Evolutionary conservation across 1,140 invertebrate genomes (phyloP).

Genomic region (Atta colombica): DNA sequence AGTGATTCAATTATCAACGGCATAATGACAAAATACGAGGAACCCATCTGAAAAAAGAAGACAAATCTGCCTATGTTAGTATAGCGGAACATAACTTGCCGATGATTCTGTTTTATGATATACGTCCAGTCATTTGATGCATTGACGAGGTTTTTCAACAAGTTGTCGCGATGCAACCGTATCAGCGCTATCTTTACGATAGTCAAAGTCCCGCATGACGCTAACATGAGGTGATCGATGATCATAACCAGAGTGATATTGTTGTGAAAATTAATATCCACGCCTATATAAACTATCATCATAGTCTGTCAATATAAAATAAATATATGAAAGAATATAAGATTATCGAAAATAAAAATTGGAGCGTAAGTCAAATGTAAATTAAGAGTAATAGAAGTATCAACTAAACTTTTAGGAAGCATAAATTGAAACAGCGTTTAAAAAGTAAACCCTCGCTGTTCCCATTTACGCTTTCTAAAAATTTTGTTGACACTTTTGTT

Average conservation of each 20-base stretch:
- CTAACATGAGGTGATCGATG: not conserved
- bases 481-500: too few species aligned
- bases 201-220: not conserved
- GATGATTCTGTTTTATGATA: not conserved
- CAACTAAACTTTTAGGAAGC: too few species aligned
- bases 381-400: too few species aligned
- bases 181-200: not conserved
- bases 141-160: not conserved
- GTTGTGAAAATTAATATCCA: not conserved
- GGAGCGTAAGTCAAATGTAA: too few species aligned
- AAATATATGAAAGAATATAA: not conserved
- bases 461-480: too few species aligned
- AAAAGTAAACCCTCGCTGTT: too few species aligned
- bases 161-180: not conserved
- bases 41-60: conserved; percentile 13
- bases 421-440: too few species aligned
- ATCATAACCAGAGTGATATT: not conserved
- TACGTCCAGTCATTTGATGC: not conserved
- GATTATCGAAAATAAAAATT: not conserved
- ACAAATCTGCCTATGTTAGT: conserved; percentile 13
- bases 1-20: not conserved
- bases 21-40: not conserved
- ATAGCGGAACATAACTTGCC: conserved; percentile 12
- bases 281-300: not conserved
- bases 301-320: conserved; percentile 10